Evolutionary conservation across 2,113 vertebrate genomes (phyloP).

Genomic region (Gnathonemus echidnorhynchus): DNA sequence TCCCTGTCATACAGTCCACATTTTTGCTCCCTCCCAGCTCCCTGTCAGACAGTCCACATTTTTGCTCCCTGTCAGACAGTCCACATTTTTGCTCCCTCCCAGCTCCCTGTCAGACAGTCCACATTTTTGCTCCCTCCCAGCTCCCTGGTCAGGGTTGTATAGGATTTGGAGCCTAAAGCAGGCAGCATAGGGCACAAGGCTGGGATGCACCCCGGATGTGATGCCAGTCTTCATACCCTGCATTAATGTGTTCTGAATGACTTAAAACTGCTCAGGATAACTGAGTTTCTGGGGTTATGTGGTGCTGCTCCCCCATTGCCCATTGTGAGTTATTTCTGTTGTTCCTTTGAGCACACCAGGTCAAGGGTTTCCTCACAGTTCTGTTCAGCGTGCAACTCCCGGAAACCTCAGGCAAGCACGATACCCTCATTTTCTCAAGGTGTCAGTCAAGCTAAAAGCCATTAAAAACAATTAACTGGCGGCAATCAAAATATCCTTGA

Average conservation of each 20-base stretch:
- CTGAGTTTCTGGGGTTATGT: neutral
- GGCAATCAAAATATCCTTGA: constrained; percentile 14
- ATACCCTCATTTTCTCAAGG: neutral
- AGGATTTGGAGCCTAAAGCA: neutral
- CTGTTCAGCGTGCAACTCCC: neutral
- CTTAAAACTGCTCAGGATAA: neutral
- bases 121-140: too few species aligned
- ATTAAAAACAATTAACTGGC: constrained; percentile 20
- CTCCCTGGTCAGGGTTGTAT: neutral
- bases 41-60: too few species aligned
- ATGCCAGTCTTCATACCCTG: neutral
- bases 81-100: too few species aligned
- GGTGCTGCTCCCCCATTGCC: neutral
- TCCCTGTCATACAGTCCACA: too few species aligned
- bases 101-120: too few species aligned
- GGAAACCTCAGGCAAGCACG: neutral
- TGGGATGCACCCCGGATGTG: neutral
- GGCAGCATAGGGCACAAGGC: neutral
- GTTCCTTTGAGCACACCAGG: neutral
- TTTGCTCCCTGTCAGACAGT: too few species aligned
- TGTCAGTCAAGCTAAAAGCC: constrained; percentile 19
- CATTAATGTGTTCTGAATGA: neutral
- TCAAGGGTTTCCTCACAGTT: neutral
- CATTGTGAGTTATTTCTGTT: neutral
- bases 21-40: too few species aligned